phyloP scores from a whole-genome alignment of 2,797 vertebrate genomes.

The Rhyacichthys aspro region DNA sequence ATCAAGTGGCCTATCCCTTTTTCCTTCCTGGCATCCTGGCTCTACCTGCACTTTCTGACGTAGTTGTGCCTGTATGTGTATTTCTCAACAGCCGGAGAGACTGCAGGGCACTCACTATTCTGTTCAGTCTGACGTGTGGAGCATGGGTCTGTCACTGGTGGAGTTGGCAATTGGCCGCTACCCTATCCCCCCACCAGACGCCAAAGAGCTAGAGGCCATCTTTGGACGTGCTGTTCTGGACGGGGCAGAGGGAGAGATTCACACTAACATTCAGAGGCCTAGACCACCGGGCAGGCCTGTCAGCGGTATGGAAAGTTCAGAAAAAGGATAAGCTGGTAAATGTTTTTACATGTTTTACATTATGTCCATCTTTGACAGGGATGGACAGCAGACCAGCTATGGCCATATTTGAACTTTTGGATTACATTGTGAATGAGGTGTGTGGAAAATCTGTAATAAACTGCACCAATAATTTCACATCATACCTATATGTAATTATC shows the following conservation, averaged over 20 bases:
- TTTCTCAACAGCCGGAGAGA: constrained; percentile 90
- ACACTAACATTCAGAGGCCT: constrained; percentile 87
- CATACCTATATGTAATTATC: not conserved
- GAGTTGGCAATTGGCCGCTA: constrained; percentile 96
- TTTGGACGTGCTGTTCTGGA: constrained; percentile 89
- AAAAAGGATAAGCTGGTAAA: not conserved
- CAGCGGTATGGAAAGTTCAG: constrained; percentile 83
- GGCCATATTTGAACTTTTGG: constrained; percentile 98
- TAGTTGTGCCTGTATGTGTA: constrained; percentile 46
- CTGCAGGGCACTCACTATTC: constrained; percentile 98
- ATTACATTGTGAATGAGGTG: constrained; percentile 99
- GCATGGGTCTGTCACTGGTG: constrained; percentile 97
- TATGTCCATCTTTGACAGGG: constrained; percentile 72
- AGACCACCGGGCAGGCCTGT: constrained; percentile 90
- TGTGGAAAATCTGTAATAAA: constrained; percentile 40
- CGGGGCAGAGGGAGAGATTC: constrained; percentile 85
- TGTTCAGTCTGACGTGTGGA: constrained; percentile 98
- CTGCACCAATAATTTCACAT: not conserved
- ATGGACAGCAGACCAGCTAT: constrained; percentile 94
- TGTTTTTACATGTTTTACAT: not conserved
- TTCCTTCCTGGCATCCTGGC: constrained; percentile 61
- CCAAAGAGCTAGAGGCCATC: constrained; percentile 94
- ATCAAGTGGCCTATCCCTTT: constrained; percentile 21
- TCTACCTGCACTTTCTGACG: constrained; percentile 69
- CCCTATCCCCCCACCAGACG: constrained; percentile 95